These are phyloP conservation scores for Enteromius thamalakanensis DNA, from an alignment of 2,797 vertebrate genomes.

Conservation along the genomic window DNA sequence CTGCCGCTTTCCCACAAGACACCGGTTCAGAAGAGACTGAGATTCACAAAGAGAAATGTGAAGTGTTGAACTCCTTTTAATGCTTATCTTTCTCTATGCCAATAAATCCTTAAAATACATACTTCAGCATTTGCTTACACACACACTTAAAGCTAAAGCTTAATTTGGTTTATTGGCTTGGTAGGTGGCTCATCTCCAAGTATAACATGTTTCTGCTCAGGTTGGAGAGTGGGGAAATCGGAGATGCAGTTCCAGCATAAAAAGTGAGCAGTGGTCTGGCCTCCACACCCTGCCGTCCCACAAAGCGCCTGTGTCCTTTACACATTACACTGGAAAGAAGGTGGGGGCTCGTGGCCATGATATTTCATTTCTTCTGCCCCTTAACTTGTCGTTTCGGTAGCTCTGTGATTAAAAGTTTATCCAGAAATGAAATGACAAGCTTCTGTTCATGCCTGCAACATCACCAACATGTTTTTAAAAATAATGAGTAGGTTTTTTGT, in stretches of 20 bases:
- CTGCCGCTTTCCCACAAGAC: constrained; percentile 55
- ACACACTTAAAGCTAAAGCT: constrained; percentile 27
- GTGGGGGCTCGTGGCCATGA: constrained; percentile 20
- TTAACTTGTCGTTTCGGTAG: constrained; percentile 24
- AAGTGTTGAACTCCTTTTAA: neutral
- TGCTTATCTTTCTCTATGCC: neutral
- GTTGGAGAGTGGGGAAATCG: constrained; percentile 51
- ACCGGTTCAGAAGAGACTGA: neutral
- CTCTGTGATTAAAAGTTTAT: constrained; percentile 9
- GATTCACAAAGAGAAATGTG: neutral
- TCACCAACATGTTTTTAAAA: neutral
- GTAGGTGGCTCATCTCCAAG: constrained; percentile 61
- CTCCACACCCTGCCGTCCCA: constrained; percentile 41
- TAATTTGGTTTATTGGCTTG: constrained; percentile 63
- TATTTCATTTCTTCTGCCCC: constrained; percentile 42
- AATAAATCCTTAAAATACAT: constrained; percentile 33
- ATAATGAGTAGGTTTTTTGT: neutral
- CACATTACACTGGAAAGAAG: constrained; percentile 50
- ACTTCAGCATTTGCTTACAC: constrained; percentile 22
- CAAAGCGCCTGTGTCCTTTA: constrained; percentile 60
- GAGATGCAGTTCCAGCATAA: constrained; percentile 58
- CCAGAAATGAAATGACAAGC: constrained; percentile 20
- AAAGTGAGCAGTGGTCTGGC: constrained; percentile 60
- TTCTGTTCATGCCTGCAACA: neutral
- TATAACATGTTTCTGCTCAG: constrained; percentile 60